phyloP scores from a whole-genome alignment of 2,113 vertebrate species.

The Balaenoptera acutorostrata region DNA sequence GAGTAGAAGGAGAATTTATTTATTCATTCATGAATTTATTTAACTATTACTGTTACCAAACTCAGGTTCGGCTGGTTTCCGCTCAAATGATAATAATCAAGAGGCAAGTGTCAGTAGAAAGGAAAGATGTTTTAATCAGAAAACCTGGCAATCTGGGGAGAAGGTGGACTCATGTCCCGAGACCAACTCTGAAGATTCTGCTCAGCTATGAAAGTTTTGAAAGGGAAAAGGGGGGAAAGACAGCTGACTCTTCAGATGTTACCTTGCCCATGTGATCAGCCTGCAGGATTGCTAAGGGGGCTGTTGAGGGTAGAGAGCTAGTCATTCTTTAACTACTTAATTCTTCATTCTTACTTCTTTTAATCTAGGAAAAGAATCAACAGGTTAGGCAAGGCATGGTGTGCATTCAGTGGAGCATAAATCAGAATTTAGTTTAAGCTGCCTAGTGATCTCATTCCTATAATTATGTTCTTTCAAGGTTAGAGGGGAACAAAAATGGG shows the following conservation, averaged over 20 bases:
- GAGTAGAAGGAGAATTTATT: neutral
- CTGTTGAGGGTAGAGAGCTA: neutral
- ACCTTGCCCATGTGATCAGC: neutral
- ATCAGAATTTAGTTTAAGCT: neutral
- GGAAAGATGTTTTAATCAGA: neutral
- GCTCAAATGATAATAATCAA: neutral
- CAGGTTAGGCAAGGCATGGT: neutral
- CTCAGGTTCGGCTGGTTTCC: neutral
- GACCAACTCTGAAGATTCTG: neutral
- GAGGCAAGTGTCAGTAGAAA: neutral
- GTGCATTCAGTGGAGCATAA: neutral
- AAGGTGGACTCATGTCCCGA: neutral
- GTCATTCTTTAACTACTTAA: neutral
- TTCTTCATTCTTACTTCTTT: neutral
- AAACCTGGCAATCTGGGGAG: neutral
- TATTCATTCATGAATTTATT: neutral
- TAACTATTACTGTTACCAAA: neutral
- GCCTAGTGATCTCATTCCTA: neutral
- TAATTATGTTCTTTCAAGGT: neutral
- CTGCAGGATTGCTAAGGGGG: neutral
- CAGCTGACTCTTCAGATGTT: neutral
- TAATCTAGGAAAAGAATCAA: neutral
- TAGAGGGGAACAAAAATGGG: neutral
- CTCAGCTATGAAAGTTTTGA: neutral
- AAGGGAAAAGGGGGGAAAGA: neutral